These are phyloP conservation scores for Clostera curtula DNA, from an alignment of 2,888 invertebrate species.

Conservation along the genomic window DNA sequence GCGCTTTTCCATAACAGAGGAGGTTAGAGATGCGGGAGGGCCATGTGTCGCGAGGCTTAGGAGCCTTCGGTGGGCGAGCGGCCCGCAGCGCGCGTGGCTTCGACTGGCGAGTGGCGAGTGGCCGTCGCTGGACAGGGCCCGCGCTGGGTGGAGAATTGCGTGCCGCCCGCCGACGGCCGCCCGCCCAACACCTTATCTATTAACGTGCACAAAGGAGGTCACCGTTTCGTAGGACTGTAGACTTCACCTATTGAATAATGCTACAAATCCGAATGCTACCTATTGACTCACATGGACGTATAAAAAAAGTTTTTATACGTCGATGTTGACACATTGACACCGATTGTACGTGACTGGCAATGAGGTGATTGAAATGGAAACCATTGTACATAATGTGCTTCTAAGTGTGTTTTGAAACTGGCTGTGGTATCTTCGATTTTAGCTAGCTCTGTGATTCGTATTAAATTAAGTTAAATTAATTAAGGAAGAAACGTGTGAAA, in stretches of 20 bases:
- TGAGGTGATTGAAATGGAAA: no score
- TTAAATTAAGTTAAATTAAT: no score
- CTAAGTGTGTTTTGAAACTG: no score
- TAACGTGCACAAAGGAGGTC: constrained; percentile 58
- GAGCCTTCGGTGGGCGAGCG: constrained; percentile 21
- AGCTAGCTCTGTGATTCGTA: no score
- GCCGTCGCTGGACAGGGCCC: constrained; percentile 51
- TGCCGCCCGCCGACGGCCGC: constrained; percentile 40
- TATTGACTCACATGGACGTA: no score
- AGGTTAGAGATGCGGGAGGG: constrained; percentile 31
- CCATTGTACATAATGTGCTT: no score
- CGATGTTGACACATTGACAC: constrained; percentile 24
- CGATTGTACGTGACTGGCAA: no score
- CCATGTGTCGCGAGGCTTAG: constrained; percentile 29
- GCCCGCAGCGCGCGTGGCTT: constrained; percentile 57
- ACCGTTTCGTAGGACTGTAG: constrained; percentile 36
- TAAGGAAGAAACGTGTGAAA: no score
- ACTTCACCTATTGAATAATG: constrained; percentile 15
- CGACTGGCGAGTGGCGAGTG: constrained; percentile 69
- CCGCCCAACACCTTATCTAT: constrained; percentile 52
- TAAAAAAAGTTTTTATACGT: no score
- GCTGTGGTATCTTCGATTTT: no score
- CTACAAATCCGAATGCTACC: no score
- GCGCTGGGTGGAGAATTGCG: constrained; percentile 35
- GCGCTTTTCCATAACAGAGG: constrained; percentile 64